A percentile compares a stretch with the other conserved stretches of the same genome.
These are phyloP conservation scores for Cyclophora punctaria DNA, from an alignment of 2,888 invertebrate species.

Conservation along the genomic window DNA sequence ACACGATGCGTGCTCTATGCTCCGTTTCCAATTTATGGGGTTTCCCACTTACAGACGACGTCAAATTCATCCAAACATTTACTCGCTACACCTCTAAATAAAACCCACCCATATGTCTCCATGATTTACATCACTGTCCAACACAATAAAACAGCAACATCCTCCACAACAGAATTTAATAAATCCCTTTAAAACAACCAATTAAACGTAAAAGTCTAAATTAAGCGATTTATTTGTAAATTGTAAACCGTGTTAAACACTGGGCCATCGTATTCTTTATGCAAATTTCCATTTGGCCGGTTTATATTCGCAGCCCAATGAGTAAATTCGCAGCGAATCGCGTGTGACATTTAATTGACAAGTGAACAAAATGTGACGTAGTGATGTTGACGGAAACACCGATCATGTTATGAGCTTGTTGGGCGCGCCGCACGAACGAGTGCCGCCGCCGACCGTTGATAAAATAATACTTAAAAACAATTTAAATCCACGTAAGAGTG, in stretches of 20 bases:
- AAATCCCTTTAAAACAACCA: conserved; percentile 2
- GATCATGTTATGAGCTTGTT: conserved; percentile 31
- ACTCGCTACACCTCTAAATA: conserved; percentile 6
- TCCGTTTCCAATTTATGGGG: conserved; percentile 46
- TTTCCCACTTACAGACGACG: conserved; percentile 37
- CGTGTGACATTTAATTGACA: conserved; percentile 67
- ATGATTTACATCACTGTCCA: conserved; percentile 6
- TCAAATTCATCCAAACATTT: conserved; percentile 36
- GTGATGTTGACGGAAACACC: conserved; percentile 45
- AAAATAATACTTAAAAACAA: conserved; percentile 40
- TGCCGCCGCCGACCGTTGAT: conserved; percentile 22
- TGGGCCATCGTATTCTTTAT: conserved; percentile 48
- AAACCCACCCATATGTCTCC: conserved; percentile 7
- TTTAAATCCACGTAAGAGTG: conserved; percentile 45
- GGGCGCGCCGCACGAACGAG: conserved; percentile 21
- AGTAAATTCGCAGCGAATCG: conserved; percentile 63
- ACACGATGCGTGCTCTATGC: conserved; percentile 50
- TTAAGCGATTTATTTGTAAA: conserved; percentile 1
- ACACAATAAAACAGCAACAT: conserved; percentile 12
- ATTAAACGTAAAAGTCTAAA: conserved; percentile 5
- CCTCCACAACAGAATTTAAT: conserved; percentile 18
- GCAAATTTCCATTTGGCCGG: conserved; percentile 63
- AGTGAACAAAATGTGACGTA: conserved; percentile 62
- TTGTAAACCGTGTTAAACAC: not conserved
- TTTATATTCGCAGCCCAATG: conserved; percentile 59